Percentiles rank a stretch among this genome's conserved stretches.
Evolutionary conservation across 2,113 vertebrate species (phyloP).

Genomic region (Sardina pilchardus): DNA sequence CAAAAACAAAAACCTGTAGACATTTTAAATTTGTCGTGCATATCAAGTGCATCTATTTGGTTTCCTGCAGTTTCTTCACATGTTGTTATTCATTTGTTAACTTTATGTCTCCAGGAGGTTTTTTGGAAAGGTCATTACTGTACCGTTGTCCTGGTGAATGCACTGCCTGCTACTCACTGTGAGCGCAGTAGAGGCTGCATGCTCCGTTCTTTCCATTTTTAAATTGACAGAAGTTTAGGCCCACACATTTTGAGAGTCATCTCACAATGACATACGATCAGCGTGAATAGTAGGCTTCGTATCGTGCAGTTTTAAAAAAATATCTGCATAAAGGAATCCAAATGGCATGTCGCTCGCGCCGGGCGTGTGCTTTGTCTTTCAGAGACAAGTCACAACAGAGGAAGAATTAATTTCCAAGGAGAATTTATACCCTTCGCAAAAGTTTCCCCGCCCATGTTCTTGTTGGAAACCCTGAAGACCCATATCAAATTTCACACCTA

Average conservation of each 20-base stretch:
- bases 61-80: neutral
- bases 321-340: neutral
- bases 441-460: slow-evolving; percentile 55
- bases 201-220: neutral
- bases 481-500: slow-evolving; percentile 55
- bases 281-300: neutral
- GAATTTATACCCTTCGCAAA: slow-evolving; percentile 8
- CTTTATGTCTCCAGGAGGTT: neutral
- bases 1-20: no score
- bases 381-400: slow-evolving; percentile 15
- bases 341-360: neutral
- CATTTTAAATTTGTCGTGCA: no score
- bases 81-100: neutral
- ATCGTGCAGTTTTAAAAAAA: neutral
- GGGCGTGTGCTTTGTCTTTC: slow-evolving; percentile 8
- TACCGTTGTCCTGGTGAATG: neutral
- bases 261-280: neutral
- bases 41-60: neutral
- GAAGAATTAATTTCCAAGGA: neutral
- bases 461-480: slow-evolving; percentile 47
- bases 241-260: neutral
- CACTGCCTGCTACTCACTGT: neutral
- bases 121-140: neutral
- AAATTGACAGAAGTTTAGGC: neutral
- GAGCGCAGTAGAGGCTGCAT: neutral